Conservation (phyloP, 2,797 vertebrate species). For the Crocidura indochinensis region DNA sequence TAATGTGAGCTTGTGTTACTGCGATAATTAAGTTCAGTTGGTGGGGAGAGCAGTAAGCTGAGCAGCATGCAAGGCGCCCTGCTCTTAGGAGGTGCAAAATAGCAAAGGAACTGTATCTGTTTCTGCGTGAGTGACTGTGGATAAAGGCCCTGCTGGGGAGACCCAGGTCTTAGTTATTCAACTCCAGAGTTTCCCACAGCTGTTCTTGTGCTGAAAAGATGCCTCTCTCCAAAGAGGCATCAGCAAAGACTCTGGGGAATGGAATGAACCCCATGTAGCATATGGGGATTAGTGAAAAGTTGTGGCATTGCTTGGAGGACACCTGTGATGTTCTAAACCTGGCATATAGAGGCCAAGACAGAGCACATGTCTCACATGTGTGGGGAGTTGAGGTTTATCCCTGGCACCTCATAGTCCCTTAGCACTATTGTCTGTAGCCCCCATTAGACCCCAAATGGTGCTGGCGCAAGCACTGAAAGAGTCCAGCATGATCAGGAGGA, state of each 20-base stretch:
- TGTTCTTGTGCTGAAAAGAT: neutral
- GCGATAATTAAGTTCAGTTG: slow-evolving; percentile 35
- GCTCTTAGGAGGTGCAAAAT: neutral
- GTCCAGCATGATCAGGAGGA: too few relatives aligned
- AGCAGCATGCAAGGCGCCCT: neutral
- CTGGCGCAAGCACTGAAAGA: too few relatives aligned
- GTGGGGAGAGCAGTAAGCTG: neutral
- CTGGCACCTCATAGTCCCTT: too few relatives aligned
- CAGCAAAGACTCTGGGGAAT: neutral
- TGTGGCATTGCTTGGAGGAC: neutral
- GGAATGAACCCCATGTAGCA: neutral
- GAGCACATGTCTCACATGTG: too few relatives aligned
- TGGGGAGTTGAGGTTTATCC: too few relatives aligned
- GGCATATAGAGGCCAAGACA: neutral
- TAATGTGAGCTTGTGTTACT: slow-evolving; percentile 66
- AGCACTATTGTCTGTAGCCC: too few relatives aligned
- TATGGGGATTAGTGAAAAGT: neutral
- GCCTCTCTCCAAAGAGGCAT: neutral
- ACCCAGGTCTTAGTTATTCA: neutral
- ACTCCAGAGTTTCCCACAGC: neutral
- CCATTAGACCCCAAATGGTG: too few relatives aligned
- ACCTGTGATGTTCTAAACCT: neutral
- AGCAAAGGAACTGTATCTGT: neutral
- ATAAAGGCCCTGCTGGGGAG: neutral
- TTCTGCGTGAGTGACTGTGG: rapidly evolving